phyloP scores from a whole-genome alignment of 2,888 invertebrate species.

The Drosophila parthenogenetica region DNA sequence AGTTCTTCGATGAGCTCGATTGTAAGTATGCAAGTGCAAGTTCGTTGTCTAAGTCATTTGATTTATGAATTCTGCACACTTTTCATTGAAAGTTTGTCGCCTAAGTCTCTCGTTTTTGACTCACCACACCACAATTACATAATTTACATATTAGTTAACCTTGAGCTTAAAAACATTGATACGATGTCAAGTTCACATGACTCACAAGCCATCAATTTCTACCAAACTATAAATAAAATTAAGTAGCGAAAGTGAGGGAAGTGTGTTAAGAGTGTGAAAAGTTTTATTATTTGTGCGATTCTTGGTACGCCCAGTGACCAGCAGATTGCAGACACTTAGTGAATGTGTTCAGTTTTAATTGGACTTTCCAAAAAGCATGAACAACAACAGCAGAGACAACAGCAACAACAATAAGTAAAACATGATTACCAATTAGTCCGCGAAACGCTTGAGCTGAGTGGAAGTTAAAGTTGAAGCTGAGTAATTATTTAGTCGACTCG shows the following conservation, averaged over 20 bases:
- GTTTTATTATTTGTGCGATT: slow-evolving; percentile 22
- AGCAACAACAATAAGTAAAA: slow-evolving; percentile 36
- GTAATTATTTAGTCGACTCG: slow-evolving; percentile 50
- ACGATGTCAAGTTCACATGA: slow-evolving; percentile 71
- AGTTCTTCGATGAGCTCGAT: slow-evolving; percentile 90
- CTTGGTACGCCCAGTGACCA: slow-evolving; percentile 21
- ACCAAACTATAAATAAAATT: slow-evolving; percentile 3
- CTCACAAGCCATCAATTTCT: slow-evolving; percentile 30
- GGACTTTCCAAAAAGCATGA: slow-evolving; percentile 69
- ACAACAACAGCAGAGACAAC: slow-evolving; percentile 20
- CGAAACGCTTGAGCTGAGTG: slow-evolving; percentile 37
- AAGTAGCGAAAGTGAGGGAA: slow-evolving; percentile 45
- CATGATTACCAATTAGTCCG: slow-evolving; percentile 60
- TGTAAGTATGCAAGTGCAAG: slow-evolving; percentile 86
- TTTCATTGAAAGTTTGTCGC: slow-evolving; percentile 31
- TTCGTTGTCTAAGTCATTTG: slow-evolving; percentile 58
- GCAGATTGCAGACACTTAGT: slow-evolving; percentile 25
- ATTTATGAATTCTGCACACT: neutral
- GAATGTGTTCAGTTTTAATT: slow-evolving; percentile 54
- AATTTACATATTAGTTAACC: slow-evolving; percentile 70
- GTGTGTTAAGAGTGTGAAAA: slow-evolving; percentile 13
- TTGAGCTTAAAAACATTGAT: slow-evolving; percentile 64
- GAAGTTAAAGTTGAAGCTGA: slow-evolving; percentile 37
- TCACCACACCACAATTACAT: slow-evolving; percentile 48
- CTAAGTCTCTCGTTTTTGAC: slow-evolving; percentile 53